Evolutionary conservation across 2,113 vertebrate genomes (phyloP), one percentile per base, ranked within the genome.

Genomic region (Colistium nudipinnis): DNA sequence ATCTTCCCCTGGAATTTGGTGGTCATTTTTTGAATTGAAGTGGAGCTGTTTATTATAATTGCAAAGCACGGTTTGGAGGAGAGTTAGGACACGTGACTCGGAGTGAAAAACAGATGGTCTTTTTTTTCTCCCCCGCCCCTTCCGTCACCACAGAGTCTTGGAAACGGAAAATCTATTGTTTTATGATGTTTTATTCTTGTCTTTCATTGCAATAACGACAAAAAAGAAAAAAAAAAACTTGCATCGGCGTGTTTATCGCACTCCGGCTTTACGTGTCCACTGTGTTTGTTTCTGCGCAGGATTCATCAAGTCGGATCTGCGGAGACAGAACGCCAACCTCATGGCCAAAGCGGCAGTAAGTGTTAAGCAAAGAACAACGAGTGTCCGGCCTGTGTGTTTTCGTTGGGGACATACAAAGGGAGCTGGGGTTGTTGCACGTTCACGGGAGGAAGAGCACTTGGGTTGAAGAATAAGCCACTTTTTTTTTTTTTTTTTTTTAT

Each of bases 281-380:
- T 54, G 6, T 64, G 19, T 51, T 25, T 22, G 11, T n/a, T 76
- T 33, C 74, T 28, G 45, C 69, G 55, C 81, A 98, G 96, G 86
- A 16, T 92, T 96, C 36, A 97, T 98, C 69, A 96, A 93, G 83
- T 90, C 95, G 20, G 95, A 98, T 68, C 94, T 98, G 20, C 92
- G 92, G 70, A 94, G 97, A 76, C 96, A 96, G 59, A 92, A 85
- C n/a, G 96, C 95, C 25, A 96, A 95, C 89, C 64, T 56, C 67
- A 76, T 86, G 67, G 84, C 61, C 27, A 81, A 90, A 62, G 88
- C 92, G 41, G 80, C 61, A 22, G 96, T 98, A 89, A 96, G 96
- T 96, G 93, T 93, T n/a, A 51, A 31, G 17, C 20, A 6, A 13
- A 7, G 9, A 28, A 1, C 35, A 25, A 14, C 6, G 9, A 11